These are phyloP conservation scores for Aphodius sticticus DNA, from an alignment of 2,888 invertebrate genomes.

Conservation along the genomic window DNA sequence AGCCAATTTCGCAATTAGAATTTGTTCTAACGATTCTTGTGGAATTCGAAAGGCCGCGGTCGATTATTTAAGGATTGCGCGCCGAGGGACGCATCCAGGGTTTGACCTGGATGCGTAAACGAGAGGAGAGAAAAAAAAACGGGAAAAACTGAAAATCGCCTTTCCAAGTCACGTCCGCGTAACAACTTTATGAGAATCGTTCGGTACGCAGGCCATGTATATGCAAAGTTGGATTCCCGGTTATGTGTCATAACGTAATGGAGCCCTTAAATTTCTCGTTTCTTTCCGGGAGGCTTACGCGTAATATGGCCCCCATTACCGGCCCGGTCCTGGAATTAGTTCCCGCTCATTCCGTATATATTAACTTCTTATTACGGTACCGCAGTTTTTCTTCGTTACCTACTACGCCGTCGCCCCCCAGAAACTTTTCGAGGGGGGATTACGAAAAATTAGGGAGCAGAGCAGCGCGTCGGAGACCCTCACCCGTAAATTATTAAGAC, in stretches of 20 bases:
- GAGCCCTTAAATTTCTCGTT: constrained; percentile 31
- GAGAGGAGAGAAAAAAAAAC: background rate
- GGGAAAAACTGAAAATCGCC: constrained; percentile 34
- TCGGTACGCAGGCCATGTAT: constrained; percentile 48
- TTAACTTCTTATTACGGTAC: background rate
- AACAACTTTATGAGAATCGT: constrained; percentile 47
- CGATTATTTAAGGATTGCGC: background rate
- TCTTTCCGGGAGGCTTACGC: constrained; percentile 4
- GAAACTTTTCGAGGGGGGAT: background rate
- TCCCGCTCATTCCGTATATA: background rate
- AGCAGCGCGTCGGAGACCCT: background rate
- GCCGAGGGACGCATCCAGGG: background rate
- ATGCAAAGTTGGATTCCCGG: constrained; percentile 49
- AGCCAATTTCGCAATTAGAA: background rate
- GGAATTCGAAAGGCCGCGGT: background rate
- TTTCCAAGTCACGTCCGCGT: constrained; percentile 46
- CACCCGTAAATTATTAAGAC: background rate
- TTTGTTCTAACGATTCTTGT: background rate
- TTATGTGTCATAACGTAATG: constrained; percentile 48
- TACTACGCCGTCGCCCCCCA: background rate
- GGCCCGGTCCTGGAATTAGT: background rate
- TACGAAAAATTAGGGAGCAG: background rate
- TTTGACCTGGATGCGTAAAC: background rate
- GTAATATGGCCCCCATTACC: background rate
- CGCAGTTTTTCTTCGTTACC: constrained; percentile 4